These are phyloP conservation scores for Delphinapterus leucas DNA, from an alignment of 2,113 vertebrate species.

Conservation along the genomic window DNA sequence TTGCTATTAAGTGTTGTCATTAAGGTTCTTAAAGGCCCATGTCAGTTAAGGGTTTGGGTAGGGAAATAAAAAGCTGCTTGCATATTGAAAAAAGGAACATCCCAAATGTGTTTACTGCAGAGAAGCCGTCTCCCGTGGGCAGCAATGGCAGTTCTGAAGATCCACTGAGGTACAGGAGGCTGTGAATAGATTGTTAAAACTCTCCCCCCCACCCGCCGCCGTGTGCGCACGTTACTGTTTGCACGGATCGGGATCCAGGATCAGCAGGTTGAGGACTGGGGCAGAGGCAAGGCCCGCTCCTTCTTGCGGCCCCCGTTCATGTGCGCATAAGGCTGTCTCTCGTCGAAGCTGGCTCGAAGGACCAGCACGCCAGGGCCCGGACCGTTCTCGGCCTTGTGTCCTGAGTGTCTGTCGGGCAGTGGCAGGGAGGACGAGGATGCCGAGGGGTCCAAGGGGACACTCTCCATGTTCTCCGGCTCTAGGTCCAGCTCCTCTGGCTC, in stretches of 20 bases:
- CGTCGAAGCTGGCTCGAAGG: conserved; percentile 92
- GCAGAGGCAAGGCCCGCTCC: conserved; percentile 94
- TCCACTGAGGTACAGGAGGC: conserved; percentile 92
- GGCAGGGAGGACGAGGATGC: conserved; percentile 90
- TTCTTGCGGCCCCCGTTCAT: conserved; percentile 98
- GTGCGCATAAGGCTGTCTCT: conserved; percentile 96
- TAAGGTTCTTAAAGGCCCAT: conserved; percentile 84
- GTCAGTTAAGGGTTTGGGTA: conserved; percentile 82
- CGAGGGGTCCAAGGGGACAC: conserved; percentile 95
- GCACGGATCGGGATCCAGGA: conserved; percentile 68
- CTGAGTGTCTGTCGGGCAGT: conserved; percentile 91
- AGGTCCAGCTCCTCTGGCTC: conserved; percentile 96
- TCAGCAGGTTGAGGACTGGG: conserved; percentile 99
- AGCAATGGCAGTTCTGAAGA: conserved; percentile 86
- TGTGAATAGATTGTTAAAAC: conserved; percentile 79
- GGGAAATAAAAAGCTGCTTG: conserved; percentile 85
- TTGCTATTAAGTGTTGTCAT: conserved; percentile 83
- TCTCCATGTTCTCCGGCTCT: conserved; percentile 97
- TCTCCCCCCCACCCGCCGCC: conserved; percentile 42
- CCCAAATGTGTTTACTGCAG: conserved; percentile 82
- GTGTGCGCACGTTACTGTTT: conserved; percentile 50
- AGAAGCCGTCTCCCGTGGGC: conserved; percentile 84
- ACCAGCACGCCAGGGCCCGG: conserved; percentile 89
- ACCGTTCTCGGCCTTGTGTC: conserved; percentile 91
- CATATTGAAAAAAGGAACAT: conserved; percentile 83